Evolutionary conservation across 1,140 invertebrate genomes (phyloP), one percentile per base, ranked within the genome.

Genomic region (Phymorhynchus buccinoides): DNA sequence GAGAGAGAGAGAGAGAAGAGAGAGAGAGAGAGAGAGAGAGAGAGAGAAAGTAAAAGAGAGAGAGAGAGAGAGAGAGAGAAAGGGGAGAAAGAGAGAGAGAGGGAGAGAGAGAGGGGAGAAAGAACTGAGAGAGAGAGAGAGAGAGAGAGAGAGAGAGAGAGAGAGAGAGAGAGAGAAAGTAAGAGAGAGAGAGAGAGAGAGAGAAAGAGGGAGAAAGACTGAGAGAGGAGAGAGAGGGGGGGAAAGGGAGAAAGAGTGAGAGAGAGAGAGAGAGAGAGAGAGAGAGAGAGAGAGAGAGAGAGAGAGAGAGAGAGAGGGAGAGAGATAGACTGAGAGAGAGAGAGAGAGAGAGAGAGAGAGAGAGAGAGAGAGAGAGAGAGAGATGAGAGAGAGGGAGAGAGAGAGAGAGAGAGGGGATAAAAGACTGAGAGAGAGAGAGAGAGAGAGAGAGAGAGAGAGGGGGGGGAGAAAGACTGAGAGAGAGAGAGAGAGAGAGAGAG

Each of bases 401-500:
- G 44, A 18, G 16, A 62, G 18, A 62, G 56, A 7, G 56, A 62
- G 18, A 62, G 56, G 27, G 44, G n/a, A n/a, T n/a, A 48, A 27
- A 14, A 62, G 56, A 62, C 3, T 22, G 56, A 62, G 18, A 22
- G 56, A 7, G 56, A 22, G 56, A 22, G 7, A 7, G 56, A 27
- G 16, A 62, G 16, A 9, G 44, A 48, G 44, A 48, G 44, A 48
- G 44, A 48, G 44, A 22, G 7, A 22, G 7, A 22, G 56, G 16
- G 18, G 56, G 27, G 44, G 18, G 7, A 48, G 18, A 48, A 18
- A 48, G 6, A 48, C 7, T 9, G 7, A 48, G 41, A 62, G 77
- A 80, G 82, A 80, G 66, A 52, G 42, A 39, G 66, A 80, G 78
- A 42, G 37, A 52, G 66, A 41, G 66, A 41, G 41, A 41, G 52